Percentiles rank a stretch among this genome's conserved stretches.
These are phyloP conservation scores for Dreissena rostriformis DNA, from an alignment of 1,140 invertebrate species.

Conservation along the genomic window DNA sequence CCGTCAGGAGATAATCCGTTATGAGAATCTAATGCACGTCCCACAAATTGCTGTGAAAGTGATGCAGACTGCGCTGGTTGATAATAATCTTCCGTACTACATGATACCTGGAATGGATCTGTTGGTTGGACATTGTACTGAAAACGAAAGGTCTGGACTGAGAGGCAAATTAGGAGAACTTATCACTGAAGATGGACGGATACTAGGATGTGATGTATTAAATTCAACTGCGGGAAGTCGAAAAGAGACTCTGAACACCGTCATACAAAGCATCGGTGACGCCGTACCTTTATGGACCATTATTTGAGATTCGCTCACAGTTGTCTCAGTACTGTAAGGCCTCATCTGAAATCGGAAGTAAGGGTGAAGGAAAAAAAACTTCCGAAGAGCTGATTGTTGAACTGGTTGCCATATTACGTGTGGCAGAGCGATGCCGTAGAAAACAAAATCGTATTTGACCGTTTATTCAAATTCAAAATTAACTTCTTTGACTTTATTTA, in stretches of 20 bases:
- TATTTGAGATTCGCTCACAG: conserved; percentile 17
- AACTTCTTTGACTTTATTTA: too few relatives aligned
- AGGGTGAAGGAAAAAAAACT: neutral
- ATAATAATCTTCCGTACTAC: conserved; percentile 9
- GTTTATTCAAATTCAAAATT: too few relatives aligned
- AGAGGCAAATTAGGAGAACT: too few relatives aligned
- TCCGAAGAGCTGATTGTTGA: too few relatives aligned
- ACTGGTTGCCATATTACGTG: too few relatives aligned
- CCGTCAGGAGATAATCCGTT: neutral
- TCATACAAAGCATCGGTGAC: neutral
- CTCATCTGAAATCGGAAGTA: conserved; percentile 2
- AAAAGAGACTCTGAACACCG: neutral
- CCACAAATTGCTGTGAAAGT: neutral
- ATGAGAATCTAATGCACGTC: neutral
- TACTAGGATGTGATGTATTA: neutral
- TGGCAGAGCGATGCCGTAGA: too few relatives aligned
- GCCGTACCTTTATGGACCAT: neutral
- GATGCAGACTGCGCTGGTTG: too few relatives aligned
- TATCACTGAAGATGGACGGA: too few relatives aligned
- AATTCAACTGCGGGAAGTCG: neutral
- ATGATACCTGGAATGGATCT: conserved; percentile 13
- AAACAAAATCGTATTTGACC: too few relatives aligned
- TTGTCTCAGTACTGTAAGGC: conserved; percentile 13
- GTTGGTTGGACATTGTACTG: neutral
- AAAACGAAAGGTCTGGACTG: too few relatives aligned